Base-by-base conservation (phyloP, 1,140 invertebrate species). In the Brachionus asplanchnoidis region DNA sequence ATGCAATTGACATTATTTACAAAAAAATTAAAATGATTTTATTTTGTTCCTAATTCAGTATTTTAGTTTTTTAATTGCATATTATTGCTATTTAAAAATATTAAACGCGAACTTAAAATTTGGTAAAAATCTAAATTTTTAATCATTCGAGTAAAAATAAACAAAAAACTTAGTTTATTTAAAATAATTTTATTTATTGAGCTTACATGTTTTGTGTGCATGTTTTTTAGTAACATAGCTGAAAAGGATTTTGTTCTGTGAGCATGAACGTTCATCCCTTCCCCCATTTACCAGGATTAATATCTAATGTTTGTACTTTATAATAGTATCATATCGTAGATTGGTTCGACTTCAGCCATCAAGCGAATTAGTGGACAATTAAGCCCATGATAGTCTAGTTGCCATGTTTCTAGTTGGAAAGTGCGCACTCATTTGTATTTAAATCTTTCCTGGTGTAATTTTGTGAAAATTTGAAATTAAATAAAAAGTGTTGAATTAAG, bases 331-430 rank as follows among this genome's bases (percentile, higher is more conserved):
- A 77, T 77, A 77, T 77, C 73, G 46, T 77, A 77, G 50, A 77
- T 77, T 77, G 73, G 44, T 77, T 77, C 73, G 73, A 77, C 46
- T 77, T 11, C 40, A 77, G 46, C 42, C 73, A 77, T 50, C 73
- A 75, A 75, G 46, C 28, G 40, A 23, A 50, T 8, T 50, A 50
- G 44, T 8, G 42, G 26, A 75, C 40, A 77, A 77, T 12, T 50
- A 50, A 50, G 17, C 73, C 12, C 40, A 50, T 46, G 20, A 50
- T 26, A 50, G 42, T 50, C 12, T 50, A 36, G 42, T 77, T 26
- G 42, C 7, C 46, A 77, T 32, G 42, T 77, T 77, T 77, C 7
- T 46, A 50, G 26, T 6, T 77, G 12, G 17, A 50, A 23, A 40
- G 42, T 32, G 14, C 32, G 32, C 40, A 73, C 28, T 44, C 44